These are phyloP conservation scores for Chionodraco myersi DNA, from an alignment of 2,113 vertebrate genomes.

Conservation along the genomic window DNA sequence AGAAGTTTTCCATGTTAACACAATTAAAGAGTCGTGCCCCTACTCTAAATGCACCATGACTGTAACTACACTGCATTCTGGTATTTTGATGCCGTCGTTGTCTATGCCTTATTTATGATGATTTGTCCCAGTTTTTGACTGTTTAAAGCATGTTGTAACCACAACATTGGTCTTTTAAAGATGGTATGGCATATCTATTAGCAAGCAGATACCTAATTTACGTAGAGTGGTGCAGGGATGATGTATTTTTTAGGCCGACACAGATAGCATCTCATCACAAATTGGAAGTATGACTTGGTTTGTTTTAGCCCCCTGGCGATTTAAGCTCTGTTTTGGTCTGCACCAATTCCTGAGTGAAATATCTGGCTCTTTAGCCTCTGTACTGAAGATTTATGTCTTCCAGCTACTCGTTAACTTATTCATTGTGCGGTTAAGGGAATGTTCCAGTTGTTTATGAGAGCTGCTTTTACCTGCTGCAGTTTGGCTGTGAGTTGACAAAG, in stretches of 20 bases:
- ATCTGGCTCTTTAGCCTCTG: not conserved
- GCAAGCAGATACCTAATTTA: not conserved
- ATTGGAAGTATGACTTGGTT: too few relatives aligned
- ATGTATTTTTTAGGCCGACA: too few relatives aligned
- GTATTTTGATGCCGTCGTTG: not conserved
- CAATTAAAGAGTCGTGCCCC: conserved; percentile 28
- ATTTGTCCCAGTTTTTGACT: not conserved
- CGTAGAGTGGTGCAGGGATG: too few relatives aligned
- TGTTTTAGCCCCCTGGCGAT: too few relatives aligned
- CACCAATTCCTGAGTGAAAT: not conserved
- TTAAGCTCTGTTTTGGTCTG: too few relatives aligned
- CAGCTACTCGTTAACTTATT: too few relatives aligned
- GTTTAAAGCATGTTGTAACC: not conserved
- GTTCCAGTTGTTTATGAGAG: not conserved
- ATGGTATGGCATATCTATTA: not conserved
- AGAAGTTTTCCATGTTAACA: conserved; percentile 18
- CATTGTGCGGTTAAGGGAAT: not conserved
- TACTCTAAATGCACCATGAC: conserved; percentile 30
- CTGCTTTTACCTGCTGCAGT: not conserved
- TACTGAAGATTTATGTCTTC: not conserved
- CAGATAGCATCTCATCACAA: too few relatives aligned
- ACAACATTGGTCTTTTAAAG: not conserved
- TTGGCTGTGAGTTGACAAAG: too few relatives aligned
- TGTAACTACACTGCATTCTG: conserved; percentile 15
- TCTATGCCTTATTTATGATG: not conserved